Evolutionary conservation across 1,140 invertebrate genomes (phyloP), one percentile per base, ranked within the genome.

Genomic region (Kradibia gibbosae): DNA sequence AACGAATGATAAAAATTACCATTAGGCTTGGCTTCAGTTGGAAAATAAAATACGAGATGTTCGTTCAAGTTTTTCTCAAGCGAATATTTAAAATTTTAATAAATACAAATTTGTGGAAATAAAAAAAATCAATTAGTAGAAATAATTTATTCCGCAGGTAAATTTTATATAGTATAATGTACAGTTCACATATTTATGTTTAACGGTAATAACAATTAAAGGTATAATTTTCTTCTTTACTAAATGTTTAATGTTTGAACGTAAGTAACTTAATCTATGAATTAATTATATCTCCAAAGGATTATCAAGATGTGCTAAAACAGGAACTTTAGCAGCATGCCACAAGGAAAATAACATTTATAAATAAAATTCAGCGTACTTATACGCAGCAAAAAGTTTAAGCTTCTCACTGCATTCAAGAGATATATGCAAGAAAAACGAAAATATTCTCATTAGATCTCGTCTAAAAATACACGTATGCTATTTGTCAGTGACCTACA

Each of bases 281-380:
- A 55, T 73, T 53, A 73, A 73, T 50, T 45, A 17, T 73, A 75
- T 53, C 71, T 81, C 11, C 20, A 57, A 75, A 74, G 60, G 57
- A n/a, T 65, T 74, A 67, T 31, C 28, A 53, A 53, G 39, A 48
- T 20, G 48, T 36, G 13, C 57, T 5, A 39, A 34, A 77, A 73
- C 78, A 48, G 70, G 53, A 62, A 62, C 78, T 48, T 39, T 73
- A 80, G 73, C 70, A 73, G 60, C 78, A 67, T 73, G 36, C 48
- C 48, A 34, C 8, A 34, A 31, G 31, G 10, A 28, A 60, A 53
- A 73, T 80, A 80, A 80, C 72, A 72, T 72, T 22, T 80, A 55
- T 53, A 73, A 80, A 80, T 78, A 78, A 71, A 67, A 55, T 28
- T 11, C 20, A 28, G 36, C 48, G 17, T 42, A 76, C 74, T 65